Evolutionary conservation across 1,140 invertebrate genomes (phyloP).

Genomic region (Papilio helenus): DNA sequence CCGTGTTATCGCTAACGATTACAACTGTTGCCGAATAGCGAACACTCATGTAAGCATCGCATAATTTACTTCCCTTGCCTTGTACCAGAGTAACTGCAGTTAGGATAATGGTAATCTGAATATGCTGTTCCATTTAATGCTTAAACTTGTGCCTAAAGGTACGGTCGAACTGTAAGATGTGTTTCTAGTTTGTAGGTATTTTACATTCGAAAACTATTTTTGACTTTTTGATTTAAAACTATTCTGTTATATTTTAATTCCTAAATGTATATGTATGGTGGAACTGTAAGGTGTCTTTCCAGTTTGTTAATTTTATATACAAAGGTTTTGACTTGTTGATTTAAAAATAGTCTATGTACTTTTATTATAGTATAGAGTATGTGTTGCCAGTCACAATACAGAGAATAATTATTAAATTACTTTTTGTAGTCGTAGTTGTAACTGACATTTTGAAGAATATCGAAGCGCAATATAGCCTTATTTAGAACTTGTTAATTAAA

Average conservation of each 20-base stretch:
- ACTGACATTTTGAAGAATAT: not conserved
- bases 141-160: no score
- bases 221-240: no score
- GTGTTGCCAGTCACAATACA: not conserved
- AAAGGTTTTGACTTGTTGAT: not conserved
- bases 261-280: no score
- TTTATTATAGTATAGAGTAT: not conserved
- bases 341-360: not conserved
- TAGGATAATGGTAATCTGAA: constrained; percentile 4
- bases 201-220: no score
- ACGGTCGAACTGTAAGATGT: no score
- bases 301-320: no score
- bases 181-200: no score
- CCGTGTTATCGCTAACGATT: constrained; percentile 17
- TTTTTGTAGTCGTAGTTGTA: not conserved
- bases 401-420: not conserved
- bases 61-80: constrained; percentile 12
- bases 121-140: not conserved
- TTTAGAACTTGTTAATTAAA: constrained; percentile 28
- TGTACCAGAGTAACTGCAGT: not conserved
- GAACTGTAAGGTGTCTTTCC: not conserved
- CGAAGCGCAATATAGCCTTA: not conserved
- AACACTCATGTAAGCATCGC: constrained; percentile 4
- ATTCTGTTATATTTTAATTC: not conserved
- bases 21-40: constrained; percentile 6